Evolutionary conservation across 1,140 invertebrate species (phyloP), one percentile per base, ranked within the genome.

Genomic region (Macrocentrus cingulum): DNA sequence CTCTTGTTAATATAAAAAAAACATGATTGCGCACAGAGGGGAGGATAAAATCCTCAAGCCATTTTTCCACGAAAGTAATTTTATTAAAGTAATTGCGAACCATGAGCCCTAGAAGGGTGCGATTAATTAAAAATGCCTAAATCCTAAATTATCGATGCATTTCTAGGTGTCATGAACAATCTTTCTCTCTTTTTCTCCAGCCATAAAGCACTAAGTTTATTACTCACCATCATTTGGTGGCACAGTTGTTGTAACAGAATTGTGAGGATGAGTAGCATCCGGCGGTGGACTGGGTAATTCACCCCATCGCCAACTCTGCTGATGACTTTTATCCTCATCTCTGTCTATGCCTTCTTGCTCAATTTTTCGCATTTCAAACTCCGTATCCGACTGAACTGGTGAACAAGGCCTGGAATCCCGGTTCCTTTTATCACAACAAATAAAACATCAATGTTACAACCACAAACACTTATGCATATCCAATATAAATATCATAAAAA

Each of bases 241-340:
- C 25, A 61, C 68, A 8, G 60, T 56, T 9, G 61, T 46, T 7
- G 64, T 60, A 5, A 66, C 56, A 2, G 74, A 64, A 49, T 59
- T 72, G 20, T 76, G 50, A 5, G 69, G n/a, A 20, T 70, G 67
- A 4, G 59, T 61, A 0, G 66, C 58, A 4, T 79, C 77, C 0
- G 67, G 71, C 23, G 76, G 73, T 29, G 74, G 72, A 63, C 70
- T 88, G 0, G 97, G 97, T 42, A 99, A 81, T 74, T 98, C 92
- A 20, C 97, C 97, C 97, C 97, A 99, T 63, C 91, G 88, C 97
- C 97, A 99, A 55, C 86, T 91, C 74, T 90, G 87, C 68, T 71
- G 84, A 75, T 71, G 76, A 59, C 74, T 72, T 65, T 76, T 76
- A 68, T 80, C 72, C 20, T 76, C 74, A 66, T 85, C 80, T n/a